Percentiles rank a stretch among this genome's conserved stretches.
These are phyloP conservation scores for Chorisops tibialis DNA, from an alignment of 2,888 invertebrate species.

Conservation along the genomic window DNA sequence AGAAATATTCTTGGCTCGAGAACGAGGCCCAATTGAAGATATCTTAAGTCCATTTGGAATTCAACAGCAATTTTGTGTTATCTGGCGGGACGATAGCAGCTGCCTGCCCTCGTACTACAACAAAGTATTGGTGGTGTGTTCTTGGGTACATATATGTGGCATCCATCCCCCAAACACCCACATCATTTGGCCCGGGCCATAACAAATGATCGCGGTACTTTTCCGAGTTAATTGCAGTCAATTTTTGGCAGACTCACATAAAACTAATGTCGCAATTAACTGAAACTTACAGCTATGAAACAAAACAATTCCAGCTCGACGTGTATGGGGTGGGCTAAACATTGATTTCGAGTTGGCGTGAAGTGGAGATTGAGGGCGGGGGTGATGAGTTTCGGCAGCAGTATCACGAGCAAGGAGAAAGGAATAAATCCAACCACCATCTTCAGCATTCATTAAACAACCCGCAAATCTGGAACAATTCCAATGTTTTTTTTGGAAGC, in stretches of 20 bases:
- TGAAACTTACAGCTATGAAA: conserved; percentile 16
- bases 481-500: conserved; percentile 9
- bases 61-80: too few relatives aligned
- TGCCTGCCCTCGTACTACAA: too few relatives aligned
- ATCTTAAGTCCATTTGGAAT: too few relatives aligned
- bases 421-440: conserved; percentile 2
- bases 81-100: too few relatives aligned
- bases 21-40: too few relatives aligned
- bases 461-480: conserved; percentile 30
- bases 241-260: conserved; percentile 26
- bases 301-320: conserved; percentile 17
- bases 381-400: background rate
- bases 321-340: background rate
- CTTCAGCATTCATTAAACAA: conserved; percentile 30
- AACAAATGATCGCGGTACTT: conserved; percentile 24
- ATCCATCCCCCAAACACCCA: too few relatives aligned
- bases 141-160: too few relatives aligned
- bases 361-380: too few relatives aligned
- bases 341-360: background rate
- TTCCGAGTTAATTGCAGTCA: conserved; percentile 26
- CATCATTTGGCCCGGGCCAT: background rate
- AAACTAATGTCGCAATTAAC: conserved; percentile 28
- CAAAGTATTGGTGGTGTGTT: too few relatives aligned
- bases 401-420: background rate
- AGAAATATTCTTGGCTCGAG: too few relatives aligned